A percentile compares a stretch with the other conserved stretches of the same genome.
Evolutionary conservation across 2,113 vertebrate genomes (phyloP).

Genomic region (Seriola rivoliana): DNA sequence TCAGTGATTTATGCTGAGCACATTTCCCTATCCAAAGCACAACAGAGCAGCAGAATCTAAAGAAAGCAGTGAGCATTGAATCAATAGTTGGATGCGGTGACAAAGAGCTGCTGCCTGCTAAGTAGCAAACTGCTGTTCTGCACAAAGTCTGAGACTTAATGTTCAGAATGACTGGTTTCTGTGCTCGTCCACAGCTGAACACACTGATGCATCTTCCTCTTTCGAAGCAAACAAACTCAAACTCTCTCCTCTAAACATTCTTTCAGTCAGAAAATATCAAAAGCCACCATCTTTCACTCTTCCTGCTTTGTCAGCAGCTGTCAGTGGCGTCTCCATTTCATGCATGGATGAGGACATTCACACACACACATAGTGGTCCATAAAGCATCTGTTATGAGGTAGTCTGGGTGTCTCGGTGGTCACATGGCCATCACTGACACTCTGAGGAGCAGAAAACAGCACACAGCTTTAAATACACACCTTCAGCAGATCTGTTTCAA

Average conservation of each 20-base stretch:
- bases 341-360: conserved; percentile 13
- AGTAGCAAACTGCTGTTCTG: neutral
- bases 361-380: neutral
- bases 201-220: neutral
- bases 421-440: neutral
- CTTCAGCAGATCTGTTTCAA: conserved; percentile 1
- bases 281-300: neutral
- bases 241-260: conserved; percentile 5
- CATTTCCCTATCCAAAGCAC: neutral
- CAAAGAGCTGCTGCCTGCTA: neutral
- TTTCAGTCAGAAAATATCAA: neutral
- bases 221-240: neutral
- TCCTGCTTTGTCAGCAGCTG: conserved; percentile 3
- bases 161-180: neutral
- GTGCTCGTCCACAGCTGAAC: neutral
- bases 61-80: neutral
- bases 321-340: conserved; percentile 3
- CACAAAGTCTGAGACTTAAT: neutral
- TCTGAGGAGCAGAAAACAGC: neutral
- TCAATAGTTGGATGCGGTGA: neutral
- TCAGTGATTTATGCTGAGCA: neutral
- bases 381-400: neutral
- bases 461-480: neutral
- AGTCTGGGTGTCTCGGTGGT: neutral
- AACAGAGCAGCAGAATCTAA: neutral